A percentile compares a stretch with the other conserved stretches of the same genome.
Conservation (phyloP, 2,888 invertebrate species). For the Zaprionus obscuricornis region DNA sequence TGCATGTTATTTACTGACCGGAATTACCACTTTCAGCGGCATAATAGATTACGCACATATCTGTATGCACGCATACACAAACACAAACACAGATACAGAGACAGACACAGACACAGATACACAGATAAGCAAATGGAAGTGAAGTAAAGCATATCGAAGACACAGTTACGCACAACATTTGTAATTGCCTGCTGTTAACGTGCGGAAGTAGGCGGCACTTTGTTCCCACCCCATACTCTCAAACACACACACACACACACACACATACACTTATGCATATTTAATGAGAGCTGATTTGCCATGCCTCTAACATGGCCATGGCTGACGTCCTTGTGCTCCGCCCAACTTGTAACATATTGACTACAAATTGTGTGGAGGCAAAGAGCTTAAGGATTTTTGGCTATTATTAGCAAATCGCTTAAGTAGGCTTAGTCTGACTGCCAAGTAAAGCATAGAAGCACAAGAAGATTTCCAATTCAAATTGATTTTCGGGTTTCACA, state of each 20-base stretch:
- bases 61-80: neutral
- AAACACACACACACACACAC: too few relatives aligned
- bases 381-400: slow-evolving; percentile 50
- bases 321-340: neutral
- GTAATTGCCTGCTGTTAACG: slow-evolving; percentile 74
- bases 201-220: slow-evolving; percentile 48
- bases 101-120: slow-evolving; percentile 4
- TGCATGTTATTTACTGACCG: slow-evolving; percentile 74
- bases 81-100: slow-evolving; percentile 7
- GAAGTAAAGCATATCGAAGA: slow-evolving; percentile 2
- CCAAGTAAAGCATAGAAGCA: neutral
- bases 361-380: slow-evolving; percentile 55
- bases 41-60: slow-evolving; percentile 73
- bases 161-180: slow-evolving; percentile 64
- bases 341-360: slow-evolving; percentile 33
- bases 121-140: neutral
- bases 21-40: slow-evolving; percentile 77
- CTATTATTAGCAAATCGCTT: slow-evolving; percentile 59
- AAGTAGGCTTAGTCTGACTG: slow-evolving; percentile 33
- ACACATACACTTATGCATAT: slow-evolving; percentile 57
- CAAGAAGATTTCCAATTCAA: slow-evolving; percentile 24
- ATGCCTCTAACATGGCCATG: neutral
- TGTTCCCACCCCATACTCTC: neutral
- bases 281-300: slow-evolving; percentile 55
- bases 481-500: slow-evolving; percentile 54